A percentile compares a stretch with the other conserved stretches of the same genome.
phyloP scores from a whole-genome alignment of 2,888 invertebrate genomes.

The Diadromus collaris region DNA sequence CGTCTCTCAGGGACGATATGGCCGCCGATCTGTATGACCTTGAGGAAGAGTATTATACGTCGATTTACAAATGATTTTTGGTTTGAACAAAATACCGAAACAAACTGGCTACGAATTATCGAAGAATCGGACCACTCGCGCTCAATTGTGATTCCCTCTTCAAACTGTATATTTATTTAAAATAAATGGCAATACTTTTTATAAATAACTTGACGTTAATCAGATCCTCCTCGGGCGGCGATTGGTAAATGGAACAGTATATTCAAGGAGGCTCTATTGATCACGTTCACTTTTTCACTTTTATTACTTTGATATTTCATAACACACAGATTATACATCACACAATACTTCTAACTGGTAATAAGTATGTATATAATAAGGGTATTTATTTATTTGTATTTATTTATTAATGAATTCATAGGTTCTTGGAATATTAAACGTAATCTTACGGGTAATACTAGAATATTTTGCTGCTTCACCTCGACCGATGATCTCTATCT shows the following conservation, averaged over 20 bases:
- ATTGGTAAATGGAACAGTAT: neutral
- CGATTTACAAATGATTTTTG: slow-evolving; percentile 86
- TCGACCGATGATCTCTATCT: slow-evolving; percentile 9
- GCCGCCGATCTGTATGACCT: slow-evolving; percentile 95
- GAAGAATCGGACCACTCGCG: slow-evolving; percentile 37
- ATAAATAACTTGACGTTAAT: slow-evolving; percentile 51
- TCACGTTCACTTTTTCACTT: slow-evolving; percentile 68
- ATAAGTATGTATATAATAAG: slow-evolving; percentile 69
- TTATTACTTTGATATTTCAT: slow-evolving; percentile 73
- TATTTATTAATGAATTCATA: slow-evolving; percentile 68
- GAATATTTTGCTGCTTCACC: slow-evolving; percentile 42
- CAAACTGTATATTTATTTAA: slow-evolving; percentile 68
- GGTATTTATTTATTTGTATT: slow-evolving; percentile 58
- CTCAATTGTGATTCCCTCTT: slow-evolving; percentile 54
- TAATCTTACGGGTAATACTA: slow-evolving; percentile 70
- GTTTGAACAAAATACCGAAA: neutral
- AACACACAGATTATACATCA: slow-evolving; percentile 78
- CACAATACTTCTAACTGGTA: slow-evolving; percentile 75
- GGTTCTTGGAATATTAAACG: slow-evolving; percentile 69
- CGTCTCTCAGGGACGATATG: slow-evolving; percentile 96
- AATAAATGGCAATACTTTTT: slow-evolving; percentile 71
- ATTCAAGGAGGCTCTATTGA: slow-evolving; percentile 21
- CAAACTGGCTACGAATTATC: neutral
- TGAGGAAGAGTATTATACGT: slow-evolving; percentile 96
- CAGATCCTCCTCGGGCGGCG: neutral